These are phyloP conservation scores for Natrix natrix DNA, from an alignment of 2,797 vertebrate species.

Conservation along the genomic window DNA sequence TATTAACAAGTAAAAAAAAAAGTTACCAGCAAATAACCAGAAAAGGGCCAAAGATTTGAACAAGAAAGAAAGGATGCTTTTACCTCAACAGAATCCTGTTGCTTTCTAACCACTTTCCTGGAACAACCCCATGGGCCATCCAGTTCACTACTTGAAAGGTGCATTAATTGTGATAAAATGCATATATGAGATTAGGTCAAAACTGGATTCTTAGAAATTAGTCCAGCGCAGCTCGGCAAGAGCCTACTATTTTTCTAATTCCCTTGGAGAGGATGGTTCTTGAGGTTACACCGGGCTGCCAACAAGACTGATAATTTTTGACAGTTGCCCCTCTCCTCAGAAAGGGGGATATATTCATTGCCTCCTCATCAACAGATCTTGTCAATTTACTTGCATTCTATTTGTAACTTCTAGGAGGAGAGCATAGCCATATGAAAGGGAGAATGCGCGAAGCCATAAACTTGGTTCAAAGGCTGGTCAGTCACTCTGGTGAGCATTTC, in stretches of 20 bases:
- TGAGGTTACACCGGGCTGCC: not conserved
- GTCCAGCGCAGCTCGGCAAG: not conserved
- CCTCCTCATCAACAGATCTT: not conserved
- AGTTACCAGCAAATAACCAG: not conserved
- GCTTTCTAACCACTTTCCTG: not conserved
- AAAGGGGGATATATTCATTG: not conserved
- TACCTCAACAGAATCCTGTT: not conserved
- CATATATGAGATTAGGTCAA: not conserved
- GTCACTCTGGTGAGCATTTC: slow-evolving; percentile 1
- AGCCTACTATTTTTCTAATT: not conserved
- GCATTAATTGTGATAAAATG: not conserved
- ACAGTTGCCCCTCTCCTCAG: not conserved
- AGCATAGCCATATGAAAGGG: not conserved
- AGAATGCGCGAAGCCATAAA: slow-evolving; percentile 26
- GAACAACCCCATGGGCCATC: not conserved
- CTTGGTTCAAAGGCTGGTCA: not conserved
- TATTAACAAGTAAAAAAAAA: not conserved
- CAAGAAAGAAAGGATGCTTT: not conserved
- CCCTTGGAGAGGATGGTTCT: not conserved
- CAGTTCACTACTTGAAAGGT: not conserved
- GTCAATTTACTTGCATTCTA: not conserved
- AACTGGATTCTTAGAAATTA: not conserved
- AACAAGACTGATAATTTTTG: not conserved
- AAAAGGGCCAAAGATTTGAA: not conserved
- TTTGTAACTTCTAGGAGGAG: not conserved